These are phyloP conservation scores for Narcine bancroftii DNA, from an alignment of 2,113 vertebrate genomes.

Conservation along the genomic window DNA sequence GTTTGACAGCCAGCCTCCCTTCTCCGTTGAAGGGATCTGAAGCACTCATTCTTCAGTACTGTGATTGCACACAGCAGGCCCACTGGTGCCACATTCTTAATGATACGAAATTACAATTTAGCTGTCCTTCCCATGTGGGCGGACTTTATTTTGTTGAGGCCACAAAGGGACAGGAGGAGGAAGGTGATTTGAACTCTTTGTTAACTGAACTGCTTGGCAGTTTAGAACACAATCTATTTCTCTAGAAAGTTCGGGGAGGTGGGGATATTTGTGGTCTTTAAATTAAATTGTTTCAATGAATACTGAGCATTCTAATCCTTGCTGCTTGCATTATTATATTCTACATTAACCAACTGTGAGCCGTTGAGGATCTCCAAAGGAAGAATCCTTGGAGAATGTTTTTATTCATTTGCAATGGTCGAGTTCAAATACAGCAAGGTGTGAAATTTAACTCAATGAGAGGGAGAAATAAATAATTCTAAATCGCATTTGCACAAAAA, in stretches of 20 bases:
- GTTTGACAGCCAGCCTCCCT: constrained; percentile 29
- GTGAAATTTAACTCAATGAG: background rate
- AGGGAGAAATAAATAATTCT: background rate
- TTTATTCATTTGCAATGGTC: background rate
- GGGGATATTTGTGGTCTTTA: background rate
- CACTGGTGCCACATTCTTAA: constrained; percentile 58
- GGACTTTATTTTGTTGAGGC: constrained; percentile 53
- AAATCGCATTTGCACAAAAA: background rate
- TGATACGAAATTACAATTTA: constrained; percentile 63
- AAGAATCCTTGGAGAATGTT: background rate
- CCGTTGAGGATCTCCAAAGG: background rate
- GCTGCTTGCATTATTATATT: background rate
- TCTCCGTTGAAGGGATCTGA: constrained; percentile 27
- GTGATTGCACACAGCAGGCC: constrained; percentile 22
- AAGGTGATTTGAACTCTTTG: constrained; percentile 35
- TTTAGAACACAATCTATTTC: background rate
- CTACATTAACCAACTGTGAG: background rate
- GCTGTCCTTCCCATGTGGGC: constrained; percentile 49
- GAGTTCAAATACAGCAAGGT: background rate
- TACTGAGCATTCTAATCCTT: background rate
- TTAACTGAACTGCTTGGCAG: constrained; percentile 30
- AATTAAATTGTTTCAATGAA: constrained; percentile 5
- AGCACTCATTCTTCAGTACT: constrained; percentile 21
- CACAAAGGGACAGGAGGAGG: constrained; percentile 41
- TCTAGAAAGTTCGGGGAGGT: background rate